phyloP scores from a whole-genome alignment of 2,888 invertebrate species.

The Hydropsyche betteni region DNA sequence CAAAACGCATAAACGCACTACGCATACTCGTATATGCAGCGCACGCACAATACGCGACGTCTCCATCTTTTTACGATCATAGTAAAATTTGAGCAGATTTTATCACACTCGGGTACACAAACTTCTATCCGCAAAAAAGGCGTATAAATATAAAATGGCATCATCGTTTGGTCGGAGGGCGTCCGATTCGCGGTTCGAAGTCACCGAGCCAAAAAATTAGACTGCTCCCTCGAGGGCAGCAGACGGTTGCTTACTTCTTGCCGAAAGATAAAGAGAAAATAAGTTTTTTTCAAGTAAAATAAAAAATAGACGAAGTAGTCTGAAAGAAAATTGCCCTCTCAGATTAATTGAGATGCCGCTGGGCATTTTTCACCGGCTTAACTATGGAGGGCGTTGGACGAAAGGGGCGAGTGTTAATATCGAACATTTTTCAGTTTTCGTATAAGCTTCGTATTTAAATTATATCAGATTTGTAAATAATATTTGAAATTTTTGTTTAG shows the following conservation, averaged over 20 bases:
- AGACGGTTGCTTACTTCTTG: constrained; percentile 27
- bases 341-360: constrained; percentile 44
- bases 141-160: background rate
- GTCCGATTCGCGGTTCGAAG: constrained; percentile 41
- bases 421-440: background rate
- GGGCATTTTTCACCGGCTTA: constrained; percentile 33
- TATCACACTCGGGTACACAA: too few relatives aligned
- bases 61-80: too few relatives aligned
- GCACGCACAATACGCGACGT: too few relatives aligned
- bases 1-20: too few relatives aligned
- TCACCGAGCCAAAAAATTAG: constrained; percentile 63
- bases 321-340: background rate
- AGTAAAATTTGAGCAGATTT: too few relatives aligned
- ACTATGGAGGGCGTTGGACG: background rate
- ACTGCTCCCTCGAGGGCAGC: constrained; percentile 53
- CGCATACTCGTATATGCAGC: too few relatives aligned
- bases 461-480: too few relatives aligned
- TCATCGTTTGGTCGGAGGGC: background rate
- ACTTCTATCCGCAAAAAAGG: too few relatives aligned
- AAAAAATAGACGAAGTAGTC: too few relatives aligned
- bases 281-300: too few relatives aligned
- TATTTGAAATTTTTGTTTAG: too few relatives aligned
- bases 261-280: constrained; percentile 33
- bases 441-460: too few relatives aligned
- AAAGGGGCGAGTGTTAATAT: background rate